Conservation (phyloP, 2,113 vertebrate species). For the Noctilio leporinus region DNA sequence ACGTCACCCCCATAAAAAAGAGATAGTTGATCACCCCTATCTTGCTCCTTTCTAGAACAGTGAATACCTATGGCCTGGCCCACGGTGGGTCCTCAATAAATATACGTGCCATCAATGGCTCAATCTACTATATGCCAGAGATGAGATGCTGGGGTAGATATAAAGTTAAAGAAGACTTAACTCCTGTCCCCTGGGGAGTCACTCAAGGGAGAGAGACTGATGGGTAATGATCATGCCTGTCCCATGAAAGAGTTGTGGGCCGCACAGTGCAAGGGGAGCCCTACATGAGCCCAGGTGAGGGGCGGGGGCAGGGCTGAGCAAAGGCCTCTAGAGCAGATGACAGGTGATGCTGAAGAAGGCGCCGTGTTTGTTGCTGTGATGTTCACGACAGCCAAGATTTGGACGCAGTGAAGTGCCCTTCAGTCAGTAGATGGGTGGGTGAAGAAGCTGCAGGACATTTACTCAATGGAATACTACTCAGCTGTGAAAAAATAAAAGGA, state of each 20-base stretch:
- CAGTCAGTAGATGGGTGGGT: too few species aligned
- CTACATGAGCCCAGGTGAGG: background rate
- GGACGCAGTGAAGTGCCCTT: too few species aligned
- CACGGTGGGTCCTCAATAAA: background rate
- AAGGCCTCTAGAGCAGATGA: background rate
- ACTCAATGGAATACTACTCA: too few species aligned
- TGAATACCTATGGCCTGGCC: background rate
- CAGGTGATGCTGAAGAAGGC: background rate
- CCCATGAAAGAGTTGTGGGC: too few species aligned
- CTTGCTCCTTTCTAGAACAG: background rate
- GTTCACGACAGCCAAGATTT: too few species aligned
- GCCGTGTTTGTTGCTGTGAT: too few species aligned
- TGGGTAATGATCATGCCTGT: background rate
- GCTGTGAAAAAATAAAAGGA: too few species aligned
- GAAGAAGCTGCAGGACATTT: too few species aligned
- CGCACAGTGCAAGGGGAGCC: rapidly evolving
- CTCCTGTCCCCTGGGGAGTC: background rate
- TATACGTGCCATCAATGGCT: background rate
- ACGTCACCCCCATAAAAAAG: background rate
- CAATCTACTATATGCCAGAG: background rate
- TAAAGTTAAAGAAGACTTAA: background rate
- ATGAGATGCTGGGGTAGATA: background rate
- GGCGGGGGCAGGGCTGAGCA: too few species aligned
- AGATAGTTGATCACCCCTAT: too few species aligned
- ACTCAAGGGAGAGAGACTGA: background rate